phyloP scores from a whole-genome alignment of 2,888 invertebrate species.

The Idaea biselata region DNA sequence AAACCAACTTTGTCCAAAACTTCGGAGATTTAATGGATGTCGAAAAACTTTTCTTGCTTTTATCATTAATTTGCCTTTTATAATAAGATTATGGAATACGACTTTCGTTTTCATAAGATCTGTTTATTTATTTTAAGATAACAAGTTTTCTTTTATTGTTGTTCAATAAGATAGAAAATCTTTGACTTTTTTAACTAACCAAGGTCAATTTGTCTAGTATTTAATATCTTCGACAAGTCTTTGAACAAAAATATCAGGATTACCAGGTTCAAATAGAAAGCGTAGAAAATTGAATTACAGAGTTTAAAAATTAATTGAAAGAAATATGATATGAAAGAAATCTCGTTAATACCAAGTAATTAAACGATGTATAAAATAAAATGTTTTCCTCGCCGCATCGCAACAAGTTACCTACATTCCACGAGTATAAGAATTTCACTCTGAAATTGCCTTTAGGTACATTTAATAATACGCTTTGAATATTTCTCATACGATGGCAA shows the following conservation, averaged over 20 bases:
- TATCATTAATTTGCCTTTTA: slow-evolving; percentile 51
- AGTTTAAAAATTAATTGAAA: neutral
- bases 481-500: slow-evolving; percentile 39
- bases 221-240: neutral
- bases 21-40: slow-evolving; percentile 41
- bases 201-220: neutral
- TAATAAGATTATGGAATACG: slow-evolving; percentile 47
- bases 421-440: neutral
- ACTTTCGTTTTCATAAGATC: slow-evolving; percentile 39
- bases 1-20: slow-evolving; percentile 34
- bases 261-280: neutral
- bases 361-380: neutral
- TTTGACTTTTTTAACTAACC: neutral
- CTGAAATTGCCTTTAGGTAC: slow-evolving; percentile 11
- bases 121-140: slow-evolving; percentile 37
- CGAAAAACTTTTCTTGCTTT: slow-evolving; percentile 38
- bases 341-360: neutral
- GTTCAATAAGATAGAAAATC: neutral
- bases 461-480: slow-evolving; percentile 18
- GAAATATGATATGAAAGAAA: neutral
- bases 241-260: neutral
- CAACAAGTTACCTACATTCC: neutral
- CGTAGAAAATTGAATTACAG: neutral
- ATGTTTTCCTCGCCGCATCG: neutral
- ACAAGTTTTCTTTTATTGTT: slow-evolving; percentile 15